phyloP scores from a whole-genome alignment of 1,140 invertebrate genomes.

The Solenopsis invicta region DNA sequence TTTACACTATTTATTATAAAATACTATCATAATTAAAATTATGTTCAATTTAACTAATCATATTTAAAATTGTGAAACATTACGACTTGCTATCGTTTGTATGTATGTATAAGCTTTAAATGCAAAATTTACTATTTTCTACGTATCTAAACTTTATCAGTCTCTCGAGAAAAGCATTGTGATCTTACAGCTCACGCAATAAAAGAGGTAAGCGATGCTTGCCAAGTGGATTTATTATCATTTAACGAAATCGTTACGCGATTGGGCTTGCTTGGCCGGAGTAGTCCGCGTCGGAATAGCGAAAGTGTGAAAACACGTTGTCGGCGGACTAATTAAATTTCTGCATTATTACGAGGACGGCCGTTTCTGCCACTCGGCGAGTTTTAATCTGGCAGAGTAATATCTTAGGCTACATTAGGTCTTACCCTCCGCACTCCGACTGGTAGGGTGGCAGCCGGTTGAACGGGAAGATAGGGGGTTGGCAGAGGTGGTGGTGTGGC shows the following conservation, averaged over 20 bases:
- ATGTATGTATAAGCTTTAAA: not conserved
- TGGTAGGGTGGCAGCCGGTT: slow-evolving; percentile 56
- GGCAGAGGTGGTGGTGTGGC: slow-evolving; percentile 48
- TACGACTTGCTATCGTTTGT: not conserved
- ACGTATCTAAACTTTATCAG: not conserved
- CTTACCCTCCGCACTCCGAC: slow-evolving; percentile 63
- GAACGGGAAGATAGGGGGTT: slow-evolving; percentile 58
- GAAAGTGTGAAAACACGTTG: slow-evolving; percentile 72
- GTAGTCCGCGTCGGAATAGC: slow-evolving; percentile 36
- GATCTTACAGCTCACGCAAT: not conserved
- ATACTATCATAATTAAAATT: not conserved
- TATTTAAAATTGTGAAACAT: not conserved
- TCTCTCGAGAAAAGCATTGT: not conserved
- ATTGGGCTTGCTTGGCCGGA: not conserved
- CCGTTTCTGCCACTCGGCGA: slow-evolving; percentile 68
- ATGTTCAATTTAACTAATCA: not conserved
- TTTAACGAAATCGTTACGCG: slow-evolving; percentile 58
- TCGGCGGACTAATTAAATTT: slow-evolving; percentile 79
- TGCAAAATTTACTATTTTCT: not conserved
- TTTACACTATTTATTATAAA: not conserved
- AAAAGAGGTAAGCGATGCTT: not conserved
- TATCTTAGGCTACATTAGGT: slow-evolving; percentile 81
- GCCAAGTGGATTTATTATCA: slow-evolving; percentile 17
- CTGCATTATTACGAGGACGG: slow-evolving; percentile 72
- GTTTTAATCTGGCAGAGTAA: slow-evolving; percentile 80